Evolutionary conservation across 2,113 vertebrate genomes (phyloP), one percentile per base, ranked within the genome.

Genomic region (Falcunculus frontatus): DNA sequence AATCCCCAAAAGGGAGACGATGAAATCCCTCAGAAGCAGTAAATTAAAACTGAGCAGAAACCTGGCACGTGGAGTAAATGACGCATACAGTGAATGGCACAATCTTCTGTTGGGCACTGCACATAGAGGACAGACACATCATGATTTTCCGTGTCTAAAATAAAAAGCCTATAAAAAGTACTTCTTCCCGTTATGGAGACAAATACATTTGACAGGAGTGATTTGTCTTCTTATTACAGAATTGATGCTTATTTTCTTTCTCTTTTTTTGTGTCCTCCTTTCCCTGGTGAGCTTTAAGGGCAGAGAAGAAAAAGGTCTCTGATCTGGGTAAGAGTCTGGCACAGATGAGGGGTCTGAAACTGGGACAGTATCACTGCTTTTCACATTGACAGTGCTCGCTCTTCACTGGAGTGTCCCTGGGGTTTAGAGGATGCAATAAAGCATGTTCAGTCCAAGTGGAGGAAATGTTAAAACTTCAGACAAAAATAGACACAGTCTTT

Each of bases 91-190:
- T 65, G 76, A 96, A 89, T 70, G 91, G 94, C 93, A 95, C 86
- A 52, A 41, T 70, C 80, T 95, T 59, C 68, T 81, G 60, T 21
- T 86, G 84, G 89, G 68, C 91, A 89, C 35, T 81, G 60, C 68
- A 4, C 59, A 30, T 9, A 94, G 79, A 94, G 80, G 76, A 86
- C 60, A 77, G 76, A 77, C 60, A 78, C 77, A 92, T 95, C 92
- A 70, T 70, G 64, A 84, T 93, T 96, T 94, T 94, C 90, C 35
- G 0, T 81, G 62, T 93, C 91, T 90, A 78, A 92, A 96, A 95
- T 95, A 90, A 93, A 94, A 90, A 88, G 64, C 41, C 95, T 91
- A 82, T 95, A 89, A 97, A 95, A 95, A 94, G 91, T 84, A 87
- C 53, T 95, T 95, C 69, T 92, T 94, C 94, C 94, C 53, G 3